Conservation (phyloP, 1,140 invertebrate species). For the Drosophila insularis region DNA sequence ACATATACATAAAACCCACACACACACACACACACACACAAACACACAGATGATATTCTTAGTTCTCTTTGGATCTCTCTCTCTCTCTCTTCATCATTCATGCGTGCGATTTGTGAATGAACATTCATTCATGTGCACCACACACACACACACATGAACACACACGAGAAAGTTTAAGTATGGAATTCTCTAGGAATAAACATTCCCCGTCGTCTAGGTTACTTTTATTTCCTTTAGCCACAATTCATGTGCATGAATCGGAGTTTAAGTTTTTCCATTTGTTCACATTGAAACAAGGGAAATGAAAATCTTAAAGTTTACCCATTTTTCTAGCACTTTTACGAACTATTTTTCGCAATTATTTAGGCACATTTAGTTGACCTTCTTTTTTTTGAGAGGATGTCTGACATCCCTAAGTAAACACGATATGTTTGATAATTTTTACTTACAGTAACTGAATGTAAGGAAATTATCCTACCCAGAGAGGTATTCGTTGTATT, state of each 20-base stretch:
- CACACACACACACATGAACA: neutral
- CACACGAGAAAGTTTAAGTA: neutral
- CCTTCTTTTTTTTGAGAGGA: too few relatives aligned
- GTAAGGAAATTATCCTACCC: too few relatives aligned
- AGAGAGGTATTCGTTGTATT: too few relatives aligned
- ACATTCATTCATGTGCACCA: conserved; percentile 5
- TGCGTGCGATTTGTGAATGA: conserved; percentile 1
- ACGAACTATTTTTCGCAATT: too few relatives aligned
- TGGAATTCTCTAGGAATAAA: conserved; percentile 9
- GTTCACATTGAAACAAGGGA: too few relatives aligned
- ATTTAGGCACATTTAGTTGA: too few relatives aligned
- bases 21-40: conserved; percentile 7
- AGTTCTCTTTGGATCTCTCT: neutral
- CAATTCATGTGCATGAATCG: neutral
- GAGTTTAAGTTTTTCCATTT: neutral
- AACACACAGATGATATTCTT: conserved; percentile 16
- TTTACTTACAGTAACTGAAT: too few relatives aligned
- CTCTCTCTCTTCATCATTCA: neutral
- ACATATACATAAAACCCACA: neutral
- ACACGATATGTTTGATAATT: too few relatives aligned
- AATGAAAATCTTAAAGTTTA: too few relatives aligned
- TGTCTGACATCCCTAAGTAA: too few relatives aligned
- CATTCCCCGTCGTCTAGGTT: neutral
- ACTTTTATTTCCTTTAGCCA: neutral
- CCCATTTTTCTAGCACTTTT: too few relatives aligned